These are phyloP conservation scores for Malurus leucopterus DNA, from an alignment of 2,797 vertebrate species.

Conservation along the genomic window DNA sequence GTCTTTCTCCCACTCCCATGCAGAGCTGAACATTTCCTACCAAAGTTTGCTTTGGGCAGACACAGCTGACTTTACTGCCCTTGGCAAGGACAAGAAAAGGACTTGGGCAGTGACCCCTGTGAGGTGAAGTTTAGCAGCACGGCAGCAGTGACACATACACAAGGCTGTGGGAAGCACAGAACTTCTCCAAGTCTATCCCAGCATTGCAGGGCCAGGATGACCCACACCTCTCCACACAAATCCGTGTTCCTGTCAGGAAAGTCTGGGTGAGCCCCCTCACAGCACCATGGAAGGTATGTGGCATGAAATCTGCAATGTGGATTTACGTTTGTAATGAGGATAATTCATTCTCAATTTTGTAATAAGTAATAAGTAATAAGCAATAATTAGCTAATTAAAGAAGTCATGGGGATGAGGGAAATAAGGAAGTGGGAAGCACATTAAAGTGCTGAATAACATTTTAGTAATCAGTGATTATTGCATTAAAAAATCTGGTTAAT, in stretches of 20 bases:
- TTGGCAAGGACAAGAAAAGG: neutral
- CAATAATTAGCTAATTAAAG: neutral
- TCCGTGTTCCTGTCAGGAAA: fast-evolving
- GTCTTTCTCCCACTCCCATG: neutral
- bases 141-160: fast-evolving
- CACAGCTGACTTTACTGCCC: neutral
- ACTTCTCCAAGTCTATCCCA: neutral
- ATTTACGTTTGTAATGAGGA: neutral
- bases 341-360: neutral
- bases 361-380: neutral
- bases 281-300: neutral
- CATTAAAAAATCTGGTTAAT: neutral
- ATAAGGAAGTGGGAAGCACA: neutral
- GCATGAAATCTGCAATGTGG: neutral
- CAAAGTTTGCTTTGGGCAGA: neutral
- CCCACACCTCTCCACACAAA: neutral
- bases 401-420: neutral
- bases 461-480: neutral
- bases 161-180: neutral
- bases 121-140: neutral
- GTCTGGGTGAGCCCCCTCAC: neutral
- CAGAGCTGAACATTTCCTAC: neutral
- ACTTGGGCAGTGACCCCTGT: neutral
- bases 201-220: neutral
- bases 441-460: neutral